phyloP scores from a whole-genome alignment of 2,888 invertebrate species.

The Allacma fusca region DNA sequence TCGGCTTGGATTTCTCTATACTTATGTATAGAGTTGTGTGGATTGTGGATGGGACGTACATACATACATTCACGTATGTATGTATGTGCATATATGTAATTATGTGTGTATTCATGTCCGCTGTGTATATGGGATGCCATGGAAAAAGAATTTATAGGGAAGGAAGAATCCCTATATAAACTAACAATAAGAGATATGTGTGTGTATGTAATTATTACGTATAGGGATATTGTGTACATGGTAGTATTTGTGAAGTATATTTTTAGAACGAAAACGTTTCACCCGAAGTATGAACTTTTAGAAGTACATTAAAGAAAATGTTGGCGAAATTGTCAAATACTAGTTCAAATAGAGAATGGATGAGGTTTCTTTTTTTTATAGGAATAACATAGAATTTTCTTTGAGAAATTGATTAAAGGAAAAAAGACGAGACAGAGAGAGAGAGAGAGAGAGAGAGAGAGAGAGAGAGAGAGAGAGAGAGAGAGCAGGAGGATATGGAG shows the following conservation, averaged over 20 bases:
- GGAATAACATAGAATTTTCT: constrained; percentile 30
- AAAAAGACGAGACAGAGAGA: constrained; percentile 29
- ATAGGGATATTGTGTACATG: background rate
- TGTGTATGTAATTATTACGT: no score
- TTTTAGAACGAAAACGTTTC: background rate
- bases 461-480: constrained; percentile 26
- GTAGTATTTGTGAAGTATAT: background rate
- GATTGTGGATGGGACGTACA: no score
- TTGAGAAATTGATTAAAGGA: constrained; percentile 36
- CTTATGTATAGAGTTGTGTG: background rate
- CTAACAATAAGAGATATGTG: no score
- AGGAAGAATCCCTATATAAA: no score
- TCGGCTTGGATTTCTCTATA: background rate
- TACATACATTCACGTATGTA: no score
- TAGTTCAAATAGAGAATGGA: constrained; percentile 9
- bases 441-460: constrained; percentile 29
- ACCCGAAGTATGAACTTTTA: background rate
- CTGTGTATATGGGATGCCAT: no score
- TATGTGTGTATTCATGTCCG: no score
- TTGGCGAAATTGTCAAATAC: constrained; percentile 7
- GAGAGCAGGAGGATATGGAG: constrained; percentile 27
- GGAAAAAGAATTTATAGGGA: no score
- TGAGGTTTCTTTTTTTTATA: constrained; percentile 23
- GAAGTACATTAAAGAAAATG: background rate
- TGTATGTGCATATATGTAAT: no score